Percentiles rank a stretch among this genome's conserved stretches.
phyloP scores from a whole-genome alignment of 2,888 invertebrate genomes.

The Horisme vitalbata region DNA sequence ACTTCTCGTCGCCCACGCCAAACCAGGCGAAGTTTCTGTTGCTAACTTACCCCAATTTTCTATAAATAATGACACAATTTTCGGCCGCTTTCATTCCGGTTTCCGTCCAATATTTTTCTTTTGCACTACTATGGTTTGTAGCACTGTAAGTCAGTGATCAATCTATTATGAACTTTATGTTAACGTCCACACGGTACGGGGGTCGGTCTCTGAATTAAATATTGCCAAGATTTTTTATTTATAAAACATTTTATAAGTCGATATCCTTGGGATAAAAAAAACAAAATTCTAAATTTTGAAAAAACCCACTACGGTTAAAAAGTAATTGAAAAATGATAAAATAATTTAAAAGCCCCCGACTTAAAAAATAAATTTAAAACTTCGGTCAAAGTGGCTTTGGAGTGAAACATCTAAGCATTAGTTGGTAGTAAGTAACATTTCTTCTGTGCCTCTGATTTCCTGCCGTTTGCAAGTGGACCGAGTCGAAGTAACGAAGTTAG shows the following conservation, averaged over 20 bases:
- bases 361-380: no score
- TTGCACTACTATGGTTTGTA: constrained; percentile 3
- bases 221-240: no score
- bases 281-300: no score
- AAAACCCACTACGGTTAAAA: no score
- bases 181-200: no score
- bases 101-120: constrained; percentile 28
- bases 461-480: constrained; percentile 14
- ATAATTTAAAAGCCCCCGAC: no score
- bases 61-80: constrained; percentile 34
- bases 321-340: no score
- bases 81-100: constrained; percentile 28
- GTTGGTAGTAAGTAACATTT: neutral
- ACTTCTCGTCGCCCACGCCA: constrained; percentile 6
- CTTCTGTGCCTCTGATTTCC: neutral
- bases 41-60: constrained; percentile 32
- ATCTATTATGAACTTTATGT: neutral
- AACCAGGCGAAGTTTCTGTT: constrained; percentile 25
- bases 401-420: neutral
- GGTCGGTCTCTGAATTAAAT: no score
- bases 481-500: constrained; percentile 16
- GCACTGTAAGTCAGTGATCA: neutral
- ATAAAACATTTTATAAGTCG: no score
- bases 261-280: no score
- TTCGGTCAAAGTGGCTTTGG: neutral